A percentile compares a stretch with the other conserved stretches of the same genome.
Evolutionary conservation across 2,888 invertebrate genomes (phyloP).

Genomic region (Silvanus unidentatus): DNA sequence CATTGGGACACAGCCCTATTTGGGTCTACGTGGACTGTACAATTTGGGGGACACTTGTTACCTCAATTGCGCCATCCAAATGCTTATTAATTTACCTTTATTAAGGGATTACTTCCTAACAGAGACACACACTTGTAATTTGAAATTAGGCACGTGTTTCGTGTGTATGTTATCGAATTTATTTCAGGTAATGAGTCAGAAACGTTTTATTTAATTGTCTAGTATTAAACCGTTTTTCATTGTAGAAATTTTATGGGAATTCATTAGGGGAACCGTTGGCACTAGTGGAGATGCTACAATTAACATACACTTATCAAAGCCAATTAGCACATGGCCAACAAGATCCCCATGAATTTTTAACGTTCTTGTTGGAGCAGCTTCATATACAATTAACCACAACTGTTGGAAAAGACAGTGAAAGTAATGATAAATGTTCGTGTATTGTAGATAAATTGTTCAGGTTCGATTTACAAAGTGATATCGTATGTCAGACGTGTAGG

Average conservation of each 20-base stretch:
- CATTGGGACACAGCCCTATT: conserved; percentile 75
- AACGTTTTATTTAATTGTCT: background rate
- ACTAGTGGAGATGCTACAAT: conserved; percentile 80
- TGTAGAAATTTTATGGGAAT: conserved; percentile 86
- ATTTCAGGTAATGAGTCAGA: conserved; percentile 69
- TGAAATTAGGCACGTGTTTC: conserved; percentile 69
- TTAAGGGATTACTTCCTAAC: conserved; percentile 92
- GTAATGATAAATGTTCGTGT: conserved; percentile 72
- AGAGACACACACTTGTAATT: conserved; percentile 84
- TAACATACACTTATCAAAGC: conserved; percentile 95
- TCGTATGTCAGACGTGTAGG: conserved; percentile 92
- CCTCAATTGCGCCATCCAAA: conserved; percentile 97
- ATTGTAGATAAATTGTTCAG: conserved; percentile 97
- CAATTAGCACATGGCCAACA: conserved; percentile 95
- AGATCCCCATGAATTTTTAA: conserved; percentile 98
- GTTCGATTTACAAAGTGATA: conserved; percentile 92
- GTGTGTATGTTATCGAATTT: conserved; percentile 93
- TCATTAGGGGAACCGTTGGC: conserved; percentile 75
- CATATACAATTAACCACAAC: conserved; percentile 50
- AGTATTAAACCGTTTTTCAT: too few relatives aligned
- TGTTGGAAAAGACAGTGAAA: conserved; percentile 16
- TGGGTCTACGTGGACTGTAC: conserved; percentile 87
- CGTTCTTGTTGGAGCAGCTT: conserved; percentile 80
- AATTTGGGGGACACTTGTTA: conserved; percentile 98
- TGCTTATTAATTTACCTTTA: conserved; percentile 90